phyloP scores from a whole-genome alignment of 2,797 vertebrate genomes.

The Galaxias olidus region DNA sequence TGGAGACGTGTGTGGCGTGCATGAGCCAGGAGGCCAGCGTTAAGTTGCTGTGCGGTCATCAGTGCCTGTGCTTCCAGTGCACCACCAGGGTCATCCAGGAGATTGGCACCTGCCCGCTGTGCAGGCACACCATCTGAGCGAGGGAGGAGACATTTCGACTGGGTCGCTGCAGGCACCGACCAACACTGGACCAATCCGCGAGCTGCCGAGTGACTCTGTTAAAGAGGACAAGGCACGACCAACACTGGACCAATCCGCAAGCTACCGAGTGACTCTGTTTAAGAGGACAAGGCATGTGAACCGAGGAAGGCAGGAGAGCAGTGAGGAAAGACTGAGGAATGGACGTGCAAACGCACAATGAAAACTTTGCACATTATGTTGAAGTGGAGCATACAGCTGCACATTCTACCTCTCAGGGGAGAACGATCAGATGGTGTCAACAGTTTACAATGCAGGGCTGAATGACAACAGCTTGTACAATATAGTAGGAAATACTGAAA shows the following conservation, averaged over 20 bases:
- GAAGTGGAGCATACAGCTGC: too few species aligned
- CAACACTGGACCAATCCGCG: slow-evolving; percentile 4
- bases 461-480: too few species aligned
- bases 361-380: too few species aligned
- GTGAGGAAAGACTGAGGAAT: background rate
- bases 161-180: background rate
- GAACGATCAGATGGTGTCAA: too few species aligned
- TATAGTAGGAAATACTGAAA: too few species aligned
- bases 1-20: slow-evolving; percentile 70
- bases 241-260: slow-evolving; percentile 8
- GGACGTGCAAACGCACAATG: too few species aligned
- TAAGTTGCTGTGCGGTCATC: slow-evolving; percentile 74
- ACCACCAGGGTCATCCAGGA: slow-evolving; percentile 38
- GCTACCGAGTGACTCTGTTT: slow-evolving; percentile 6
- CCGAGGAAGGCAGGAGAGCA: background rate
- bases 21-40: slow-evolving; percentile 31
- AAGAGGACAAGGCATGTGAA: slow-evolving; percentile 1
- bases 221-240: background rate
- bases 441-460: too few species aligned
- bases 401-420: too few species aligned
- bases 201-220: slow-evolving; percentile 9
- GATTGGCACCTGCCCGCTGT: slow-evolving; percentile 78
- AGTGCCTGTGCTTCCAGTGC: slow-evolving; percentile 71
- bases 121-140: slow-evolving; percentile 54
- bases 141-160: too few species aligned